These are phyloP conservation scores for Lampropteryx suffumata DNA, from an alignment of 2,888 invertebrate genomes.

Conservation along the genomic window DNA sequence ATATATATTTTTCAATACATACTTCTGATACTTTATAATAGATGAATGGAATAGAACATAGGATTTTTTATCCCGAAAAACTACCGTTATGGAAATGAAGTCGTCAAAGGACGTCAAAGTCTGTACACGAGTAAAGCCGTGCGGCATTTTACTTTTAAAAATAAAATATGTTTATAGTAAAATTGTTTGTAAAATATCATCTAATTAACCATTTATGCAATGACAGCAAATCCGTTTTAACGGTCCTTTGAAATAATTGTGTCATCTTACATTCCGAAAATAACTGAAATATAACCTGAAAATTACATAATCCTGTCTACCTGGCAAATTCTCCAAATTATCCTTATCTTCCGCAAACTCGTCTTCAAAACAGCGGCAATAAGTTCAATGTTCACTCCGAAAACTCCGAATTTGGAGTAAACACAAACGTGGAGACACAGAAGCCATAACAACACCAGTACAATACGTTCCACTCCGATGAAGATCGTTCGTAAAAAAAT, in stretches of 20 bases:
- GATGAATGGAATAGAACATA: too few species aligned
- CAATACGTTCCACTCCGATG: neutral
- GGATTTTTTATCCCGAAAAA: too few species aligned
- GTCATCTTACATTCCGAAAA: slow-evolving; percentile 5
- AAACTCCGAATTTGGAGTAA: slow-evolving; percentile 11
- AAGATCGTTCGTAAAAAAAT: too few species aligned
- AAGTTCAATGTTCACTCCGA: slow-evolving; percentile 16
- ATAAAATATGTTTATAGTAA: too few species aligned
- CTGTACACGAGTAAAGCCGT: too few species aligned
- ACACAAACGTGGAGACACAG: slow-evolving; percentile 3
- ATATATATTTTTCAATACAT: too few species aligned
- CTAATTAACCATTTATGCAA: neutral
- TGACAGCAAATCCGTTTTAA: too few species aligned
- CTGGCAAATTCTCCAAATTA: slow-evolving; percentile 15
- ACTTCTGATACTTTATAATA: too few species aligned
- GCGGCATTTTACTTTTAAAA: too few species aligned
- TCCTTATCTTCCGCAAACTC: slow-evolving; percentile 15
- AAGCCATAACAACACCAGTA: neutral
- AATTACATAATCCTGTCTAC: slow-evolving; percentile 11
- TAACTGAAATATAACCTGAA: slow-evolving; percentile 1
- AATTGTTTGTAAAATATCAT: too few species aligned
- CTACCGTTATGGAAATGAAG: too few species aligned
- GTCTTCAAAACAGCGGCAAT: slow-evolving; percentile 18
- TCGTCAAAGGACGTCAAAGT: too few species aligned
- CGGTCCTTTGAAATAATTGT: slow-evolving; percentile 9